Evolutionary conservation across 2,113 vertebrate genomes (phyloP).

Genomic region (Chlamydotis undulata): DNA sequence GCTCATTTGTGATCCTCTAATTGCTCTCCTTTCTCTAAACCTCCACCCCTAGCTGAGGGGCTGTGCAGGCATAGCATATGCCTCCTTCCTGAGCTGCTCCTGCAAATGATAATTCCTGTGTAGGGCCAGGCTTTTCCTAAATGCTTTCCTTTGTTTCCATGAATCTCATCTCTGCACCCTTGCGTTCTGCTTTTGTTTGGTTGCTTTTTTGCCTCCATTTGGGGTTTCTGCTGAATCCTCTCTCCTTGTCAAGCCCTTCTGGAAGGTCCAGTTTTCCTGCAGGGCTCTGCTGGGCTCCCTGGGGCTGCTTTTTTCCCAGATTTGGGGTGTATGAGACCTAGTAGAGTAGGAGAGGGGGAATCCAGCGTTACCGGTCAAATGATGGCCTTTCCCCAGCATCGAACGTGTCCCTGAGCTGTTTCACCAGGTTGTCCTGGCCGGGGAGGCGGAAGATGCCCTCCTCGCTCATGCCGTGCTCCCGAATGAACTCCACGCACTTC

Average conservation of each 20-base stretch:
- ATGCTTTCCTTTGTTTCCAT: background rate
- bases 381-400: constrained; percentile 93
- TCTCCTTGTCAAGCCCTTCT: background rate
- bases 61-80: background rate
- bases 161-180: background rate
- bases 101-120: accelerated
- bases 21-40: background rate
- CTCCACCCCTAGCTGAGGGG: background rate
- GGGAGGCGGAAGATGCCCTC: constrained; percentile 97
- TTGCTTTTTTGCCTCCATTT: too few relatives aligned
- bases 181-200: too few relatives aligned
- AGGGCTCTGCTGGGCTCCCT: background rate
- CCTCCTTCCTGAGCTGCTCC: background rate
- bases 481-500: constrained; percentile 90
- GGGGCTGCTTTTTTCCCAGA: background rate
- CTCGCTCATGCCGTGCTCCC: constrained; percentile 83
- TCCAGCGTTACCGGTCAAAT: constrained; percentile 80
- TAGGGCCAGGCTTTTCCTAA: background rate
- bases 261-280: background rate
- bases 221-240: background rate
- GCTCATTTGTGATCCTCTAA: background rate
- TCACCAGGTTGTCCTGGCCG: constrained; percentile 93
- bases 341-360: background rate
- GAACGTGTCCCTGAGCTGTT: constrained; percentile 89
- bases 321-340: background rate